Base-by-base conservation (phyloP, 2,888 invertebrate genomes). In the Mongoloraphidia duomilia region DNA sequence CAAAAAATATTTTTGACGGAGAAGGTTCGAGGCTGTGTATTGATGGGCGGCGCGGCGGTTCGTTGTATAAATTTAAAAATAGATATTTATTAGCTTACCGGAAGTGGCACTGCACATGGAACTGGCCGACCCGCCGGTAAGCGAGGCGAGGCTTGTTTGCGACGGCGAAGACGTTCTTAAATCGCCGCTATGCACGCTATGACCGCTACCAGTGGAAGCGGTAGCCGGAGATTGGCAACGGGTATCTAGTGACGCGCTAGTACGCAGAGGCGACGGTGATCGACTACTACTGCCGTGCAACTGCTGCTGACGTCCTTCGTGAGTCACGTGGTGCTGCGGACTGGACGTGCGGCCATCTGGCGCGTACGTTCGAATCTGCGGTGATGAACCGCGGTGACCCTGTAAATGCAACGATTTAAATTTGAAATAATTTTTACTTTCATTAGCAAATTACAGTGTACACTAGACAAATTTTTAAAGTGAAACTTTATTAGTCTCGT, bases 321-420 rank as follows among this genome's bases (percentile, higher is more conserved):
- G 26, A 6, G 5, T 26, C 26, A 6, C 26, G 10, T 63, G 61
- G 17, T 65, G 52, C 4, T 66, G 66, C 49, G 63, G 65, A 53
- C 65, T 65, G 44, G 62, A 60, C 3, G 65, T 63, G 44, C 84
- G 78, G 1, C 87, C 87, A 61, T 88, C 88, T 0, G 87, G 87
- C 14, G 84, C 86, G 59, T 84, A 87, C 0, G 88, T 84, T 54
- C 87, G 77, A 56, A 88, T 88, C 56, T 87, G 87, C 1, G 88
- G 88, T 1, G 88, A 88, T 0, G 86, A 85, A 8, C 85, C 86
- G 39, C 87, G 82, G 61, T 85, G 85, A 56, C 80, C 79, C 77
- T 80, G 66, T 3, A 47, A 46, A 42, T 49, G 26, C 39, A 26
- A 26, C 26, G 26, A 26, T 26, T 26, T 26, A 26, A 26, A 17